phyloP scores from a whole-genome alignment of 2,113 vertebrate genomes.

The Anhinga rufa region DNA sequence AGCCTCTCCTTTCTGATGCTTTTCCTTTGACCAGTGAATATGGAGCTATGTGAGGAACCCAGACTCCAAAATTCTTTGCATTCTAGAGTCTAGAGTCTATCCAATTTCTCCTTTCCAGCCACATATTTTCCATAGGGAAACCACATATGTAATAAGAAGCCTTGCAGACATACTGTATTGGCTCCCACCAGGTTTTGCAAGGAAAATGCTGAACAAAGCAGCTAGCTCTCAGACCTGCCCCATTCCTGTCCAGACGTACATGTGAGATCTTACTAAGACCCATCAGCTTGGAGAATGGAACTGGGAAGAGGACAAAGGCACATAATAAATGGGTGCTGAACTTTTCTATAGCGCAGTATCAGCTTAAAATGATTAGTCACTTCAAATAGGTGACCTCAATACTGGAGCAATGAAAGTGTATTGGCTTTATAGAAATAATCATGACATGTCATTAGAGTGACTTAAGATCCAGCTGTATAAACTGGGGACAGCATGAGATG shows the following conservation, averaged over 20 bases:
- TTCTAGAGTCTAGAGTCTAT: background rate
- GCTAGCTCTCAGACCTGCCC: background rate
- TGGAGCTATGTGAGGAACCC: background rate
- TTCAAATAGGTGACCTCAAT: background rate
- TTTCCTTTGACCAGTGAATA: background rate
- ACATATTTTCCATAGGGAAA: background rate
- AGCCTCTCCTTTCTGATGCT: background rate
- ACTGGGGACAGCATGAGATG: background rate
- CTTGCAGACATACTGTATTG: background rate
- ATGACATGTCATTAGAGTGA: background rate
- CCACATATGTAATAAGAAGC: background rate
- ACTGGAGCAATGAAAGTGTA: background rate
- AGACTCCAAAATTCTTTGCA: background rate
- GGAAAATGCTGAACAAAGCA: background rate
- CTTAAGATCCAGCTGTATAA: background rate
- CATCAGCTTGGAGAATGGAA: background rate
- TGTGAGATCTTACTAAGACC: background rate
- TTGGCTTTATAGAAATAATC: background rate
- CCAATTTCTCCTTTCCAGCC: background rate
- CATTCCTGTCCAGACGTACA: background rate
- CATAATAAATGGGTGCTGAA: background rate
- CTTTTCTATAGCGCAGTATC: background rate
- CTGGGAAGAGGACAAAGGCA: background rate
- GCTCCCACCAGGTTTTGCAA: background rate
- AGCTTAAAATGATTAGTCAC: background rate